Conservation (phyloP, 1,140 invertebrate species). For the Dinoponera quadriceps region DNA sequence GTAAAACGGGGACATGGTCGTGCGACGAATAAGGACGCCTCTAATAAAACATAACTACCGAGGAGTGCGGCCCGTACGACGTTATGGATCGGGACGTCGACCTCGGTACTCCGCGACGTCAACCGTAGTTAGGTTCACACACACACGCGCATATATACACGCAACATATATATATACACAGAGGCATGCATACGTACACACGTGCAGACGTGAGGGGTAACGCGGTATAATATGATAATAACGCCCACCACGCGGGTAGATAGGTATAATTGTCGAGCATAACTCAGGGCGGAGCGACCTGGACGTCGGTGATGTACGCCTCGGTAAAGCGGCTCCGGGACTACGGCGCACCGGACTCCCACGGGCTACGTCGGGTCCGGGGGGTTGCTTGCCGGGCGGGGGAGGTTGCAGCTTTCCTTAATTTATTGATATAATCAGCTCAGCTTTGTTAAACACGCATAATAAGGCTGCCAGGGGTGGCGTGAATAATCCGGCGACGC, state of each 20-base stretch:
- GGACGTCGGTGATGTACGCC: constrained; percentile 83
- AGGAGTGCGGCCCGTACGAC: constrained; percentile 16
- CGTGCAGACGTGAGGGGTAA: constrained; percentile 67
- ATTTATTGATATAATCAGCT: constrained; percentile 85
- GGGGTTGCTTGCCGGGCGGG: constrained; percentile 11
- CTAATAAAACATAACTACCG: constrained; percentile 58
- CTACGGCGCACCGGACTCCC: constrained; percentile 69
- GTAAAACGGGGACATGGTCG: constrained; percentile 18
- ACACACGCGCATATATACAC: constrained; percentile 13
- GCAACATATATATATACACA: background rate
- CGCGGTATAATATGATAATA: constrained; percentile 83
- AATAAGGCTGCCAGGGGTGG: constrained; percentile 76
- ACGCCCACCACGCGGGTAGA: constrained; percentile 80
- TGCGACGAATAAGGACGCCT: constrained; percentile 26
- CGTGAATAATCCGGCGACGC: constrained; percentile 71
- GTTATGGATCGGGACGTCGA: constrained; percentile 57
- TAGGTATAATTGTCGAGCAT: constrained; percentile 85
- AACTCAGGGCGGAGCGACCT: constrained; percentile 82
- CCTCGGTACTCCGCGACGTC: constrained; percentile 60
- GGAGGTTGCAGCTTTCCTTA: constrained; percentile 71
- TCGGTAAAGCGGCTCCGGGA: constrained; percentile 79
- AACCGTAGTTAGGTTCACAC: constrained; percentile 38
- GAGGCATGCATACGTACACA: background rate
- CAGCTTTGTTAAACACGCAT: constrained; percentile 82
- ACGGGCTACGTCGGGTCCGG: background rate